Evolutionary conservation across 2,797 vertebrate genomes (phyloP).

Genomic region (Momotus momota): DNA sequence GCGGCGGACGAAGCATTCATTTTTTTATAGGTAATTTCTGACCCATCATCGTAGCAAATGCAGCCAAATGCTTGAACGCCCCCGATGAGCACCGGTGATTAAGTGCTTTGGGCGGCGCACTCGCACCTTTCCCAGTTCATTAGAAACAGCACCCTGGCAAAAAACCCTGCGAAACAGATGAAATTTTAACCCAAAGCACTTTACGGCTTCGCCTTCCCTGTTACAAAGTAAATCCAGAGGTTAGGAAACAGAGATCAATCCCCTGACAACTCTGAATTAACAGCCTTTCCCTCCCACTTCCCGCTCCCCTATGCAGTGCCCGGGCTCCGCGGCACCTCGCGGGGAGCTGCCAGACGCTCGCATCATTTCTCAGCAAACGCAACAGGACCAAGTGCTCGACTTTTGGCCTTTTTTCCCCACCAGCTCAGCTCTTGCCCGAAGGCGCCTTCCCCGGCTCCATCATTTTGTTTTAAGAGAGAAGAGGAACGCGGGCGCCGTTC

Average conservation of each 20-base stretch:
- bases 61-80: neutral
- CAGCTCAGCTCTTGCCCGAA: slow-evolving; percentile 27
- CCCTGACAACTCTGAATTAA: neutral
- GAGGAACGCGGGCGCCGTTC: neutral
- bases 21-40: neutral
- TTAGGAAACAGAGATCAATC: neutral
- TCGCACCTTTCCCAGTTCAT: neutral
- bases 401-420: neutral
- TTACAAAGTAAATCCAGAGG: neutral
- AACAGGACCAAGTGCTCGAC: neutral
- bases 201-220: neutral
- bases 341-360: neutral
- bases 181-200: neutral
- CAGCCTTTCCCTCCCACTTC: neutral
- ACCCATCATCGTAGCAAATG: neutral
- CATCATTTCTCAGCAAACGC: neutral
- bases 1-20: neutral
- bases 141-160: neutral
- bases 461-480: neutral
- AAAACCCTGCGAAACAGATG: neutral
- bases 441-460: slow-evolving; percentile 31
- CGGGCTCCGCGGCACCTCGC: neutral
- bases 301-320: too few relatives aligned
- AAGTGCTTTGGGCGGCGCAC: neutral
- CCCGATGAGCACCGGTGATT: neutral